These are phyloP conservation scores for Hydraecia micacea DNA, from an alignment of 2,888 invertebrate genomes.

Conservation along the genomic window DNA sequence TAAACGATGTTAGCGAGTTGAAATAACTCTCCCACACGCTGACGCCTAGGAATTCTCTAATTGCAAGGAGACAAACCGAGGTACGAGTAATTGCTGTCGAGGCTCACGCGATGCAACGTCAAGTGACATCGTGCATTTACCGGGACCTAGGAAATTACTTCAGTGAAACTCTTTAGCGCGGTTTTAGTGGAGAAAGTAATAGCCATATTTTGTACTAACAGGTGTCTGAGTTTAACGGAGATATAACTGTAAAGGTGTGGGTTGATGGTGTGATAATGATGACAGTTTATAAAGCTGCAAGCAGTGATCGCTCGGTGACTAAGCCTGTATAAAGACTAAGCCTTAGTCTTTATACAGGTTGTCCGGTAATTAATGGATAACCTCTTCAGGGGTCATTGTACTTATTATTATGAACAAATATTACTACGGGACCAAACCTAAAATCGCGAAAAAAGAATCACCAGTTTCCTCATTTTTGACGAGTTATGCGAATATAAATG, in stretches of 20 bases:
- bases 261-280: conserved; percentile 15
- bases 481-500: no score
- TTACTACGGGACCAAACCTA: no score
- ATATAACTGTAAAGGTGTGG: conserved; percentile 6
- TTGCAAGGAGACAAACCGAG: conserved; percentile 74
- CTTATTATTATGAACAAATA: no score
- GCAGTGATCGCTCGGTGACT: not conserved
- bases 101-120: conserved; percentile 67
- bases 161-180: conserved; percentile 49
- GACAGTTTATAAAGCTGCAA: not conserved
- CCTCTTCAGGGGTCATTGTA: no score
- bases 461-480: no score
- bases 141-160: conserved; percentile 48
- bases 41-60: conserved; percentile 81
- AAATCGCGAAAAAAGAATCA: no score
- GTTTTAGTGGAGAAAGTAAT: conserved; percentile 33
- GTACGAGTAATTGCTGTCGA: conserved; percentile 70
- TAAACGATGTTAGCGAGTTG: conserved; percentile 73
- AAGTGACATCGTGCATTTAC: conserved; percentile 62
- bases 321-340: no score
- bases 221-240: conserved; percentile 29
- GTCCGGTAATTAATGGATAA: no score
- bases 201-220: conserved; percentile 51
- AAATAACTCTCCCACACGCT: conserved; percentile 84
- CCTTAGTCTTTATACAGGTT: no score